Conservation (phyloP, 2,888 invertebrate species). For the Acronicta psi region DNA sequence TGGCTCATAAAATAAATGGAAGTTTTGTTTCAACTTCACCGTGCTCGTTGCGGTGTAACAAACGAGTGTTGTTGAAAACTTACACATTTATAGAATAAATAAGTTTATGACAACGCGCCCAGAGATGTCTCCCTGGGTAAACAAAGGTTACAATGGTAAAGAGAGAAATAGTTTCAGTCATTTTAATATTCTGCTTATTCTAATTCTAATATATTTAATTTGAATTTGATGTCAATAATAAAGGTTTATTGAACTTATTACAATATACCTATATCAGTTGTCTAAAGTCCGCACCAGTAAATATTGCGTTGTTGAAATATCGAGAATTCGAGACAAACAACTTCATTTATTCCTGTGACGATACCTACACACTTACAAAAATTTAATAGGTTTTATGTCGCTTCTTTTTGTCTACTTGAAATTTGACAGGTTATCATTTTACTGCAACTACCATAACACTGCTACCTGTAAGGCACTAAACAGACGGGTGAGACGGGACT, state of each 20-base stretch:
- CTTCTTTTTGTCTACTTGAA: too few species aligned
- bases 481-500: too few species aligned
- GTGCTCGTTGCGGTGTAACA: conserved; percentile 21
- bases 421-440: too few species aligned
- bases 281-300: not conserved
- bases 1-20: conserved; percentile 41
- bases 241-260: conserved; percentile 23
- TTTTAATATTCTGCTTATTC: too few species aligned
- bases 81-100: conserved; percentile 42
- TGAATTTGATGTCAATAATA: too few species aligned
- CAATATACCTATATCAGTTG: conserved; percentile 11
- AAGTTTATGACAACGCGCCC: conserved; percentile 9
- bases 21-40: conserved; percentile 41
- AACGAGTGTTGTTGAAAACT: conserved; percentile 46
- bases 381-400: too few species aligned
- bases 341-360: too few species aligned
- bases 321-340: not conserved
- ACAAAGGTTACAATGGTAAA: conserved; percentile 1
- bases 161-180: conserved; percentile 7
- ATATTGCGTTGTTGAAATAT: conserved; percentile 4
- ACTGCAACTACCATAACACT: too few species aligned
- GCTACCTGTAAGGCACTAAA: too few species aligned
- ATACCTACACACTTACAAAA: too few species aligned
- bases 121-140: conserved; percentile 10
- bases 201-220: not conserved